A percentile compares a stretch with the other conserved stretches of the same genome.
These are phyloP conservation scores for Agonopterix arenella DNA, from an alignment of 2,888 invertebrate genomes.

Conservation along the genomic window DNA sequence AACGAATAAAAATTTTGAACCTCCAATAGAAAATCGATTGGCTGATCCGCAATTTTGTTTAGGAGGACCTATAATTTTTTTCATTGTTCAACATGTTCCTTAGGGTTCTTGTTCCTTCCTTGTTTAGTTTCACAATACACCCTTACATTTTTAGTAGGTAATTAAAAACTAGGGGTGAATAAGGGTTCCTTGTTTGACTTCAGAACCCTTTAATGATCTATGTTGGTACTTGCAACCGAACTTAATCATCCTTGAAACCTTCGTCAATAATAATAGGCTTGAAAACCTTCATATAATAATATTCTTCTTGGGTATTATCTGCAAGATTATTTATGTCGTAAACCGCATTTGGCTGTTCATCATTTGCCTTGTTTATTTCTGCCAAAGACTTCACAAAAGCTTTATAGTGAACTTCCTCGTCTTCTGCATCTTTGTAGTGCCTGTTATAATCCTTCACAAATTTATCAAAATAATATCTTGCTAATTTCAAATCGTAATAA, in stretches of 20 bases:
- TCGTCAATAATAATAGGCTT: too few relatives aligned
- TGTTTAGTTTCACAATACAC: too few relatives aligned
- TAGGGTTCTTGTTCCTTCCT: too few relatives aligned
- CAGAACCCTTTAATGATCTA: too few relatives aligned
- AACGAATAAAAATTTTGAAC: too few relatives aligned
- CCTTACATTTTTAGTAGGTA: too few relatives aligned
- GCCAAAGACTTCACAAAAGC: constrained; percentile 12
- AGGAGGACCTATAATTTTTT: too few relatives aligned
- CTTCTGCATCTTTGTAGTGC: constrained; percentile 19
- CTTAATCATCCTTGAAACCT: background rate
- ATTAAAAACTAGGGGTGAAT: too few relatives aligned
- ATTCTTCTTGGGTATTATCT: constrained; percentile 14
- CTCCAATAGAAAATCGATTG: too few relatives aligned
- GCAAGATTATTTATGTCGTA: constrained; percentile 10
- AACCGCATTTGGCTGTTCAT: background rate
- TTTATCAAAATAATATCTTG: constrained; percentile 18
- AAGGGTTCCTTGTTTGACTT: too few relatives aligned
- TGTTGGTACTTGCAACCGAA: background rate
- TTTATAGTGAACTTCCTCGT: constrained; percentile 17
- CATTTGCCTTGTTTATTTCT: constrained; percentile 5
- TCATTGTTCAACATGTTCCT: too few relatives aligned
- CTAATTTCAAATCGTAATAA: constrained; percentile 17
- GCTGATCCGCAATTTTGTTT: too few relatives aligned
- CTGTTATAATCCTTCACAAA: constrained; percentile 20
- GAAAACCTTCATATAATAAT: background rate